phyloP scores from a whole-genome alignment of 2,113 vertebrate genomes.

The Eolophus roseicapilla region DNA sequence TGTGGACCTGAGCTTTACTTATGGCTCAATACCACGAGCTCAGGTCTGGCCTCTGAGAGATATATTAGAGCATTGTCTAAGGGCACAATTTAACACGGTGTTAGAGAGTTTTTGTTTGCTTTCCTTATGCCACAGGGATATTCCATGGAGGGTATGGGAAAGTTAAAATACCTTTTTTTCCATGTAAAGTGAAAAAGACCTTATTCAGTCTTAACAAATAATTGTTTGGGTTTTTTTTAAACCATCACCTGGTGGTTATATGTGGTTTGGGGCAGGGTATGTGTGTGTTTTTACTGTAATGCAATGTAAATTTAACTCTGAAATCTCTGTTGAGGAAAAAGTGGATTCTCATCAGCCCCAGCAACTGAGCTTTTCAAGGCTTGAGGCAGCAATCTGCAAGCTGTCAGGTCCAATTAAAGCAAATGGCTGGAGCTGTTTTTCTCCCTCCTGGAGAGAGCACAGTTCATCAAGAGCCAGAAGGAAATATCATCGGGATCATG shows the following conservation, averaged over 20 bases:
- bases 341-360: not conserved
- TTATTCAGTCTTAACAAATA: not conserved
- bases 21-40: not conserved
- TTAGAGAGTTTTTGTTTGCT: not conserved
- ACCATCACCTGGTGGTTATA: not conserved
- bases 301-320: not conserved
- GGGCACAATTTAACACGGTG: not conserved
- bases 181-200: not conserved
- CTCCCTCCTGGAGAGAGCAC: conserved; percentile 39
- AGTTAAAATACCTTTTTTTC: not conserved
- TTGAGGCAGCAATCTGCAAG: conserved; percentile 57
- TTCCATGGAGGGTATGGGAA: not conserved
- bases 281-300: not conserved
- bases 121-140: not conserved
- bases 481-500: conserved; percentile 35
- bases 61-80: not conserved
- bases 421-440: conserved; percentile 56
- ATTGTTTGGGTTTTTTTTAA: not conserved
- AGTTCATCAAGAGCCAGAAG: conserved; percentile 53
- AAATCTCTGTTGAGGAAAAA: conserved; percentile 22
- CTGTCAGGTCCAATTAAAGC: conserved; percentile 62
- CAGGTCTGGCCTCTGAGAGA: not conserved
- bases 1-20: not conserved
- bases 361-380: conserved; percentile 28
- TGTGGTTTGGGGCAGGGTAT: not conserved